Base-by-base conservation (phyloP, 2,888 invertebrate species). In the Chironomus riparius region DNA sequence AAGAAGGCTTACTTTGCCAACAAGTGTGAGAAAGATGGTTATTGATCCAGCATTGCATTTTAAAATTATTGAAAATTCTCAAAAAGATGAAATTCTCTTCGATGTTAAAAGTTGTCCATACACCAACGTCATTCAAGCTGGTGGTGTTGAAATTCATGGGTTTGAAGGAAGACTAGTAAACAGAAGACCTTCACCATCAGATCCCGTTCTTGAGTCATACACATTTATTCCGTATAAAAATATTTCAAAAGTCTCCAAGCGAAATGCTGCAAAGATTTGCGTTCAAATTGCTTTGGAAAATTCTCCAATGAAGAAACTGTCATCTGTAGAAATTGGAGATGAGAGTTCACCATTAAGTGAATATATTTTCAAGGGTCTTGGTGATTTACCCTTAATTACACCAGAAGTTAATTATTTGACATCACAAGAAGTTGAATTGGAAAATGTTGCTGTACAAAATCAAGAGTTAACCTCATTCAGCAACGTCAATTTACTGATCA, bases 281-380 rank as follows among this genome's bases (percentile, higher is more conserved):
- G 82, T 90, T 28, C 92, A 92, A 81, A 80, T 91, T 0, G 86
- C 89, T 0, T 81, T 90, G 0, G 93, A 93, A 81, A 92, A 92
- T 80, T 81, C 87, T 0, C 86, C 86, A 78, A 85, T 84, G 0
- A 85, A 86, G 79, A 88, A 88, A 84, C 86, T 89, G 0, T 88
- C 86, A 81, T 82, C 81, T 62, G 82, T 87, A 65, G 86, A 88
- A 80, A 72, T 87, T 28, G 85, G 87, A 65, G 82, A 81, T 3
- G 85, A 86, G 72, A 83, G 85, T 62, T 80, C 84, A 77, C 86
- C 88, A 0, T 78, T 90, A 0, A 84, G 90, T 0, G 86, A 87
- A 3, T 78, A 84, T 13, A 85, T 93, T 6, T 82, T 85, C 6
- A 86, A 89, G 1, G 83, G 88, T 0, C 84, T 93, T 0, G 88